Base-by-base conservation (phyloP, 2,888 invertebrate species). In the Nomada hirtipes region DNA sequence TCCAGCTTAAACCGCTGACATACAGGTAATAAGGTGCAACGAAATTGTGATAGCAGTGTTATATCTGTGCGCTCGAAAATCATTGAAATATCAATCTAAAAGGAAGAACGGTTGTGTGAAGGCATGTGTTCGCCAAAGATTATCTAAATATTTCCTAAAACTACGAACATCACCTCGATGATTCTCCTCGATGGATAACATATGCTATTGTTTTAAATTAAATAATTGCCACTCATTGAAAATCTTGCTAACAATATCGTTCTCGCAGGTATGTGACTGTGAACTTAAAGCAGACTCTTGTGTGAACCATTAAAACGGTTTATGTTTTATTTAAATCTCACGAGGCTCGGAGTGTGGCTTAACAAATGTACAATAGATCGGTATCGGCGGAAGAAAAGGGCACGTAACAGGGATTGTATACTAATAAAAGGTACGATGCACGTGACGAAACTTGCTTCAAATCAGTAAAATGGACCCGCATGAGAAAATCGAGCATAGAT, bases 1-100 rank as follows among this genome's bases (percentile, higher is more conserved):
- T 90, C 86, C 82, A 73, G 77, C 81, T 83, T 79, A 89, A 89
- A 85, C 89, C 81, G 89, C 85, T 88, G 88, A 87, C 87, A 89
- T 88, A 86, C 87, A 83, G 57, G 70, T 75, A 79, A 36, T 53
- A 59, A 74, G 47, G 20, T 65, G 15, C 26, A 52, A 55, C 52
- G 44, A 71, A 82, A 73, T 57, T 23, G 42, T 71, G 63, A 50
- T 20, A 2, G 18, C 36, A 7, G 18, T 36, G 18, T 2, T 3
- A 20, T 10, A 20, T 36, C 9, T 13, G 4, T 36, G 53, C 18
- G 10, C 20, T 7, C 4, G 0, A 13, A 3, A n/a, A 44, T n/a
- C 4, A 52, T 44, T 29, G 11, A 23, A 18, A 18, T 18, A 47
- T 23, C 7, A 15, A 67, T 10, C 9, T 13, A 13, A 13, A 42